These are phyloP conservation scores for Leuciscus waleckii DNA, from an alignment of 2,797 vertebrate species.

Conservation along the genomic window DNA sequence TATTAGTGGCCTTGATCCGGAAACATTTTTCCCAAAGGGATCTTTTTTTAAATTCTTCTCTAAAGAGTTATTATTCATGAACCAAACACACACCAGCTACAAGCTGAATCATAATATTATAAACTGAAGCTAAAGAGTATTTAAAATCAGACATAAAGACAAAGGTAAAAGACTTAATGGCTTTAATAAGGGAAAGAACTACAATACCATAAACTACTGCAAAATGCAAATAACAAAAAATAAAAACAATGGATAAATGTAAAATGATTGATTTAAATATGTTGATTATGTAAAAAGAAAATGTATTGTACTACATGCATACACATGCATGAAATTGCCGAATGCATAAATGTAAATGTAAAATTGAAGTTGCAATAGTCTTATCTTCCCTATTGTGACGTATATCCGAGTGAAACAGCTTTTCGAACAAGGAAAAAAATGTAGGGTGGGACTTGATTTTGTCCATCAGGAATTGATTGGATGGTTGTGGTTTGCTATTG, in stretches of 20 bases:
- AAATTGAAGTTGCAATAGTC: not conserved
- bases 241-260: not conserved
- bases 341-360: too few species aligned
- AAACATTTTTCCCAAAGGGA: not conserved
- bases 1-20: not conserved
- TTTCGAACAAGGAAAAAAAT: not conserved
- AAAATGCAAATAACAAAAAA: not conserved
- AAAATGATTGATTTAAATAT: not conserved
- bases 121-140: not conserved
- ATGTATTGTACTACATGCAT: too few species aligned
- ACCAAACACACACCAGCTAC: not conserved
- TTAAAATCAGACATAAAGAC: not conserved
- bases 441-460: not conserved
- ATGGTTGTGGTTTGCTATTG: slow-evolving; percentile 7
- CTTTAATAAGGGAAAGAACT: not conserved
- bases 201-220: not conserved
- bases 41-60: not conserved
- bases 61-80: not conserved
- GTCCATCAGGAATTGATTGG: not conserved
- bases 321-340: not conserved
- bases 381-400: not conserved
- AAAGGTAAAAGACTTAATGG: not conserved
- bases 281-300: not conserved
- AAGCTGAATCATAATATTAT: not conserved
- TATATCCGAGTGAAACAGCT: not conserved